A percentile compares a stretch with the other conserved stretches of the same genome.
phyloP scores from a whole-genome alignment of 2,888 invertebrate species.

The Monochamus alternatus region DNA sequence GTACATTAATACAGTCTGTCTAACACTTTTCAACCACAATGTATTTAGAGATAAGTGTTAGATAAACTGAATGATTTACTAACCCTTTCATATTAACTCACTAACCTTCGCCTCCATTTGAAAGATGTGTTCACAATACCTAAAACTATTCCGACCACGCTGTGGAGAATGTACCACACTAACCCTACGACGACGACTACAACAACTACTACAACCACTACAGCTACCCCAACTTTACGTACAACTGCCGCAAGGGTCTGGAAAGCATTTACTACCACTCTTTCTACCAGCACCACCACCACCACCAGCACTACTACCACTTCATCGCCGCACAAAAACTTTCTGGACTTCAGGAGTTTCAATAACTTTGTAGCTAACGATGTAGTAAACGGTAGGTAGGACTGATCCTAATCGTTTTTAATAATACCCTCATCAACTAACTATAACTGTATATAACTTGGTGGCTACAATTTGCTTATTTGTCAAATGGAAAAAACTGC shows the following conservation, averaged over 20 bases:
- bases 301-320: slow-evolving; percentile 41
- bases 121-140: slow-evolving; percentile 62
- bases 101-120: slow-evolving; percentile 11
- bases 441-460: too few relatives aligned
- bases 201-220: slow-evolving; percentile 58
- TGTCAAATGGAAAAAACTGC: too few relatives aligned
- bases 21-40: slow-evolving; percentile 45
- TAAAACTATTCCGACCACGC: slow-evolving; percentile 63
- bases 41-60: too few relatives aligned
- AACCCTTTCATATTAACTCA: slow-evolving; percentile 4
- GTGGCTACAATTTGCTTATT: too few relatives aligned
- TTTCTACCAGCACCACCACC: slow-evolving; percentile 39
- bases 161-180: slow-evolving; percentile 57
- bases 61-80: background rate
- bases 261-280: slow-evolving; percentile 67
- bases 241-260: slow-evolving; percentile 66
- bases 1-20: background rate
- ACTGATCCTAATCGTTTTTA: slow-evolving; percentile 3
- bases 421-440: background rate
- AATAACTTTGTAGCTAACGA: slow-evolving; percentile 65
- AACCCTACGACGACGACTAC: slow-evolving; percentile 58
- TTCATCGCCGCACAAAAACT: slow-evolving; percentile 57
- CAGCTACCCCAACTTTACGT: slow-evolving; percentile 53
- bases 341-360: slow-evolving; percentile 69
- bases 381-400: slow-evolving; percentile 63